Base-by-base conservation (phyloP, 2,797 vertebrate genomes). In the Delichon dasypus region DNA sequence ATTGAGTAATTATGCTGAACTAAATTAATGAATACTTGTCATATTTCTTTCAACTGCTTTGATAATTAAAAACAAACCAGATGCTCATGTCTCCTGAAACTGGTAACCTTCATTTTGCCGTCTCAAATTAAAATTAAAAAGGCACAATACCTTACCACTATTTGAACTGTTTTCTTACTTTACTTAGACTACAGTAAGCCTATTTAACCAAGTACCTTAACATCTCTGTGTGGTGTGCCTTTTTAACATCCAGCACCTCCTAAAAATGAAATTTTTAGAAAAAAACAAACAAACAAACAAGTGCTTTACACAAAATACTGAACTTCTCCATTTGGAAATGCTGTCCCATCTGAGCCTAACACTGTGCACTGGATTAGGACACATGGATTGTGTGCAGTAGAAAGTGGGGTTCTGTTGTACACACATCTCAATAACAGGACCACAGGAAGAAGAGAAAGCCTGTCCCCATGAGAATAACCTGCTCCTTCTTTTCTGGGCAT, bases 11-110 rank as follows among this genome's bases (percentile, higher is more conserved):
- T 81, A 64, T 26, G 53, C 27, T 85, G 73, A 73, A 58, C 16
- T 85, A 62, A 72, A 81, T 73, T 73, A 86, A 84, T 34, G 36
- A 82, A 83, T 66, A 32, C 8, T 67, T 94, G 32, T 42, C 88
- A 21, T 25, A 45, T 72, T 91, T 77, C 66, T 78, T 88, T 74
- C 12, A 77, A 62, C 48, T 86, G 29, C 21, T 71, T 93, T 77
- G 51, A 75, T 55, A 88, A 89, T 67, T 77, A 82, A 68, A 92
- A 90, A 10, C 32, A 77, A 68, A 88, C 8, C 67, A 66, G 60
- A 85, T 40, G 75, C 2, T 78, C 68, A 45, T 75, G 36, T 36
- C 54, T 90, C 73, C 58, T 67, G 50, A 83, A 93, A 87, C 13
- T 21, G 8, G 17, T n/a, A 85, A 80, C 30, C 44, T 85, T 27